Percentiles rank a stretch among this genome's conserved stretches.
These are phyloP conservation scores for Shinisaurus crocodilurus DNA, from an alignment of 2,113 vertebrate genomes.

Conservation along the genomic window DNA sequence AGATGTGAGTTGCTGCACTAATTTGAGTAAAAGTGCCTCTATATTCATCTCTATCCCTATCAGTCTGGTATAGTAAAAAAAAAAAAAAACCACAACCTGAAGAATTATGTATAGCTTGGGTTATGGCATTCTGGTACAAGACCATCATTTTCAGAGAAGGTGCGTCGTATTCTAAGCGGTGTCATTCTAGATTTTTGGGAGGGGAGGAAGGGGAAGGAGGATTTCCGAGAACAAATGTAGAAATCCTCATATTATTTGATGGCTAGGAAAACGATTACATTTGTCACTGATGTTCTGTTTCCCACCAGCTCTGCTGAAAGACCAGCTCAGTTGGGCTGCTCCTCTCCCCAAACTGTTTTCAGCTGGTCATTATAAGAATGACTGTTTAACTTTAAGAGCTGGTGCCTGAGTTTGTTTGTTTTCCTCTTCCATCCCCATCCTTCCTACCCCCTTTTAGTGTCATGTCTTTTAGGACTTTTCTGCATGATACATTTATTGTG, in stretches of 20 bases:
- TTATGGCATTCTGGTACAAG: background rate
- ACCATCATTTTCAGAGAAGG: background rate
- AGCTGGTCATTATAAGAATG: too few relatives aligned
- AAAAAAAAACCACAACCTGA: background rate
- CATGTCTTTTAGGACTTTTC: too few relatives aligned
- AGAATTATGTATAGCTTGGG: background rate
- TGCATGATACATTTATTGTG: too few relatives aligned
- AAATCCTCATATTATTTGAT: background rate
- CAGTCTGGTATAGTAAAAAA: background rate
- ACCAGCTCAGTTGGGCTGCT: too few relatives aligned
- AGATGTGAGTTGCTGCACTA: background rate
- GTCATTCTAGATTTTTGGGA: background rate
- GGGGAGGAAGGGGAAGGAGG: too few relatives aligned
- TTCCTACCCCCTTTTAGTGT: too few relatives aligned
- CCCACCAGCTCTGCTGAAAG: too few relatives aligned
- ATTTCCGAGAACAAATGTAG: background rate
- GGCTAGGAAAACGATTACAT: background rate
- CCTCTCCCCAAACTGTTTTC: too few relatives aligned
- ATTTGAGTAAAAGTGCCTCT: background rate
- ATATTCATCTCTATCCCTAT: background rate
- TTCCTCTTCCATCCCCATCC: too few relatives aligned
- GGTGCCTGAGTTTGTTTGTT: too few relatives aligned
- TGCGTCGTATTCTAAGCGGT: background rate
- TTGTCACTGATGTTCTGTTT: too few relatives aligned
- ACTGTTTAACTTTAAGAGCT: too few relatives aligned